Evolutionary conservation across 2,797 vertebrate species (phyloP).

Genomic region (Phataginus tricuspis): DNA sequence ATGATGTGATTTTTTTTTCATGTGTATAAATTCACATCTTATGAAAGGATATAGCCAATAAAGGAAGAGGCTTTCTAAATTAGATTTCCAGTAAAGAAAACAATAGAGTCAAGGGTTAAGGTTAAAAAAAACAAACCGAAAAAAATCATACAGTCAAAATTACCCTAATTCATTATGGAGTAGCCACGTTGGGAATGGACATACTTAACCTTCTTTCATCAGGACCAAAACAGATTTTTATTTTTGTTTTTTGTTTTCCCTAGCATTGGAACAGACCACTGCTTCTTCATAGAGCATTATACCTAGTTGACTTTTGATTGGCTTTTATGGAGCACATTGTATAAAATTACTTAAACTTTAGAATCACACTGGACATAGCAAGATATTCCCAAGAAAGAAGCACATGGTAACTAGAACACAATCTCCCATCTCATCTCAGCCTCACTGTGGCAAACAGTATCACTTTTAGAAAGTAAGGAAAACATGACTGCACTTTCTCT

Average conservation of each 20-base stretch:
- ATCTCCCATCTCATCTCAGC: background rate
- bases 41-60: background rate
- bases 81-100: background rate
- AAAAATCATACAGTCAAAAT: background rate
- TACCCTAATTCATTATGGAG: background rate
- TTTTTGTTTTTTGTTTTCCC: background rate
- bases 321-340: background rate
- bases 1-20: background rate
- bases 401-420: background rate
- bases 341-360: background rate
- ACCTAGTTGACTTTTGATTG: background rate
- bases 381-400: background rate
- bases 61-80: background rate
- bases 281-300: background rate
- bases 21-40: background rate
- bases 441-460: background rate
- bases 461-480: no score
- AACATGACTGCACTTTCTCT: rapidly evolving
- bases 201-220: background rate
- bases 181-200: no score
- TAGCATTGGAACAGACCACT: background rate
- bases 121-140: background rate
- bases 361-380: background rate
- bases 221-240: background rate
- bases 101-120: background rate